Evolutionary conservation across 2,888 invertebrate species (phyloP), one percentile per base, ranked within the genome.

Genomic region (Tipula vernalis): DNA sequence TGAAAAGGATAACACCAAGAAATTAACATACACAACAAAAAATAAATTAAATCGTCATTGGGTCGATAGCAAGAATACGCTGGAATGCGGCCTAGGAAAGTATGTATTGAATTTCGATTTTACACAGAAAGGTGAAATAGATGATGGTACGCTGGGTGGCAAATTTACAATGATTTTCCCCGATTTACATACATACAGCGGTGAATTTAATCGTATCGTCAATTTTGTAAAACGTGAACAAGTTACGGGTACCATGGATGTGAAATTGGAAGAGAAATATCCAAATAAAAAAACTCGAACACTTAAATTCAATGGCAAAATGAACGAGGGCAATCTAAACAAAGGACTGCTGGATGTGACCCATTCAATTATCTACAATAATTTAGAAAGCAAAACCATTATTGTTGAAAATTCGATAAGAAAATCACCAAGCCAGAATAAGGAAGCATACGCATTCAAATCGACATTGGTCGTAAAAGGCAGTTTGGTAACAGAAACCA

Each of bases 1-100:
- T 87, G 94, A 94, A 86, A 95, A 95, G 89, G 94, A 96, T 89
- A 94, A 94, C 83, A 93, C 92, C 83, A 95, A 95, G 89, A 95
- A 95, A 89, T 88, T 96, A 3, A 93, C 93, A 87, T 89, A 96
- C 57, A 93, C 93, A 44, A 95, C 96, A 0, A 93, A 93, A 88
- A 94, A 93, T 87, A 93, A 93, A 88, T 88, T 93, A 0, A 93
- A 90, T 91, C 44, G 92, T 92, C 91, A 92, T 6, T 91, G 92
- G 0, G 83, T 95, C 0, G 94, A 94, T 85, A 42, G 41, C 88
- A 92, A 91, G 89, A 95, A 94, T 88, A 89, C 91, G 0, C 87
- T 71, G 10, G 71, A 71, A 28, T 71, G 71, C 4, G 3, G 28
- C 28, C 18, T 10, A 0, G 90, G 93, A 86, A 93, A 93, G 87